Base-by-base conservation (phyloP, 2,797 vertebrate genomes). In the Eupleurogrammus muticus region DNA sequence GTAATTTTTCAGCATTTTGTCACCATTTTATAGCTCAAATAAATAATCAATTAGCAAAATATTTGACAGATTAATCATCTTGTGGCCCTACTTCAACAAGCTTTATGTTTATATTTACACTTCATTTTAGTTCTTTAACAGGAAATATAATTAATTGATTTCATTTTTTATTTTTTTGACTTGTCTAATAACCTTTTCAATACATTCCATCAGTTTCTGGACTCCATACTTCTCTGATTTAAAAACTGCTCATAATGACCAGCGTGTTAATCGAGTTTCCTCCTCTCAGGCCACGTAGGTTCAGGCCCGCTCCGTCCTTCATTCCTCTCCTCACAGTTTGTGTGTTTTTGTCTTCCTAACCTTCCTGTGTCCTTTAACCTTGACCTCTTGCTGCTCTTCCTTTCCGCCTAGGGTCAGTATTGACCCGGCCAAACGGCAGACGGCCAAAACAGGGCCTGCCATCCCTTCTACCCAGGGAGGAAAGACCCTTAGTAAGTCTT, bases 401-500 rank as follows among this genome's bases (percentile, higher is more conserved):
- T 92, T 90, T 92, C 86, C 83, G 83, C 86, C 72, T 84, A 95
- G 94, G 94, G 94, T 95, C 94, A 95, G 70, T 94, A 93, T 94
- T 94, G 94, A 95, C 94, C 94, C 94, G 65, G 88, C 90, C 92
- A 94, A 94, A 92, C 92, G 92, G 91, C 93, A 94, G 92, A 87
- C 90, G 76, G 89, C 91, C 89, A 95, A 94, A 94, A 85, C 94
- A 88, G 94, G 93, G 89, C 90, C 93, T 77, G 90, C 90, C 90
- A 64, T 83, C 84, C 89, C 93, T 57, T 88, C 93, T 76, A 82
- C 90, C 84, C 92, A 92, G 91, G 92, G 92, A 92, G 92, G 91
- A 94, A 94, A 94, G 93, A 91, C 89, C 91, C 93, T 94, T 95
- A 95, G 94, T 95, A 95, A 95, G 94, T 95, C 93, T 90, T 87